Conservation (phyloP, 2,888 invertebrate genomes). For the Diarsia dahlii region DNA sequence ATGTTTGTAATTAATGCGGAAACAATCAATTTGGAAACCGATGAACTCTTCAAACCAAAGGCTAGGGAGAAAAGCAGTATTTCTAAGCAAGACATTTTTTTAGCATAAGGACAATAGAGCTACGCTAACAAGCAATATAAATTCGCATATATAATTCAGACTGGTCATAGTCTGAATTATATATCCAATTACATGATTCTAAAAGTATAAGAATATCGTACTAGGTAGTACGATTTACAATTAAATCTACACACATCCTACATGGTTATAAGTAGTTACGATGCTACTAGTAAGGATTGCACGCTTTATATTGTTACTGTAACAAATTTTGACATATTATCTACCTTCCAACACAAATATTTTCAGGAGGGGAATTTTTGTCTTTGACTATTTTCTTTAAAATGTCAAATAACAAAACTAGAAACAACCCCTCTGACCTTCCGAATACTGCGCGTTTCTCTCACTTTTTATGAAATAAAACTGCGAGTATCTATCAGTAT, state of each 20-base stretch:
- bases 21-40: background rate
- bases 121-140: background rate
- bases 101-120: background rate
- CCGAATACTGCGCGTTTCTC: background rate
- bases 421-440: background rate
- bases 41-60: background rate
- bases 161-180: no score
- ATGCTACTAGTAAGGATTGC: background rate
- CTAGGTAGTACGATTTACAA: background rate
- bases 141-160: background rate
- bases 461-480: constrained; percentile 15
- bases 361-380: background rate
- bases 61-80: background rate
- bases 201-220: background rate
- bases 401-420: constrained; percentile 5
- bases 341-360: background rate
- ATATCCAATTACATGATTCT: background rate
- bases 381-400: background rate
- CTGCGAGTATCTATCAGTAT: background rate
- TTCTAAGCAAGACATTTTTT: background rate
- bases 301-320: background rate
- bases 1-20: constrained; percentile 15
- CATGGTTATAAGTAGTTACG: background rate
- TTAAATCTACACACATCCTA: background rate
- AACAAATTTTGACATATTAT: background rate